Evolutionary conservation across 2,797 vertebrate genomes (phyloP).

Genomic region (Agapornis canus): DNA sequence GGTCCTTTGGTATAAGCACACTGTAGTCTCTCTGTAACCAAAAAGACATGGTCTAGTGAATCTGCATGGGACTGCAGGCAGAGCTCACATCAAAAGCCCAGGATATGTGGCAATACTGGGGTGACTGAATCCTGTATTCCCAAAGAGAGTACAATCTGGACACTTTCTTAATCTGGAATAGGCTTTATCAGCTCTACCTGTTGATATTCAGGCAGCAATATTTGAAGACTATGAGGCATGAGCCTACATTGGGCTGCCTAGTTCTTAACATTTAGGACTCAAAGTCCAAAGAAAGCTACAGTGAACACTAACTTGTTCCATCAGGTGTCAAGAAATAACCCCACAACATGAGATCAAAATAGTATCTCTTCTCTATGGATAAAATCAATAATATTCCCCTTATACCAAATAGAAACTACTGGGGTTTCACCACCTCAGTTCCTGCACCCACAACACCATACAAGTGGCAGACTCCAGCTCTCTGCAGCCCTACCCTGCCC

Average conservation of each 20-base stretch:
- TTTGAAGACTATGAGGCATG: neutral
- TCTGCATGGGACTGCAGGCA: neutral
- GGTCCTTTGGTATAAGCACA: neutral
- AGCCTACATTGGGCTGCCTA: neutral
- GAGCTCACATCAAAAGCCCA: neutral
- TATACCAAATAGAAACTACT: neutral
- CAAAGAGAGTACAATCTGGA: neutral
- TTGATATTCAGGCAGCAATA: neutral
- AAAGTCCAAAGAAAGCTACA: neutral
- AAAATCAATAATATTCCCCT: neutral
- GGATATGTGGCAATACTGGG: neutral
- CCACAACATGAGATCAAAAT: neutral
- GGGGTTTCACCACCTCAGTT: neutral
- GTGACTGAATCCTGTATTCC: neutral
- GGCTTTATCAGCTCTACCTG: neutral
- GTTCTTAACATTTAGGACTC: neutral
- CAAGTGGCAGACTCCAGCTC: neutral
- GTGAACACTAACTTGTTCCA: neutral
- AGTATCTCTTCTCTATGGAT: neutral
- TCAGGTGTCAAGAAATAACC: neutral
- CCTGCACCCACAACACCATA: accelerated
- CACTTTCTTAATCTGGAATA: neutral
- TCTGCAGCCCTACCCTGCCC: neutral
- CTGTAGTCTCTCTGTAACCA: neutral
- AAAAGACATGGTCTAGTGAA: neutral